Evolutionary conservation across 2,113 vertebrate genomes (phyloP), one percentile per base, ranked within the genome.

Genomic region (Archilochus colubris): DNA sequence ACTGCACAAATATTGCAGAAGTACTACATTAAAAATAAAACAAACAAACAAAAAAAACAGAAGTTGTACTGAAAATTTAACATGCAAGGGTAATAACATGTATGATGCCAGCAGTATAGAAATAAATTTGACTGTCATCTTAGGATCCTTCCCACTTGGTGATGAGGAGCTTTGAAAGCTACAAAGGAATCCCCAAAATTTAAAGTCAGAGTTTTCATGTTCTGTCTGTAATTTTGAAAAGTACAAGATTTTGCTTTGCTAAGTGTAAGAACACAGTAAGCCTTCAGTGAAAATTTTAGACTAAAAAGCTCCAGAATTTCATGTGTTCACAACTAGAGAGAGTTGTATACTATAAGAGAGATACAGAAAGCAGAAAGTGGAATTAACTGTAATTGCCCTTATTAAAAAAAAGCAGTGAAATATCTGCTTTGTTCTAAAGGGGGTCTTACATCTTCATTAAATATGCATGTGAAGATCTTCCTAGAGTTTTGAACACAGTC

Each of bases 391-490:
- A 95, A 89, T 78, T 95, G 31, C 14, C 61, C 17, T 40, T 67
- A 70, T 85, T 91, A 59, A n/a, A 87, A 66, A 96, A 88, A 86
- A 36, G 5, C 31, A 95, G 79, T 89, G 18, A 75, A 95, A 67
- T 61, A 69, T 66, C 70, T 88, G 7, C 6, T 77, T 89, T 91
- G 51, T 82, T 93, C 51, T 83, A 88, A 84, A 79, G 46, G 40
- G 0, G 0, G 24, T 40, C 67, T 90, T 75, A 90, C 90, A 86
- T 94, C 40, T 91, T 94, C 82, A 84, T 97, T 96, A 93, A 96
- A 55, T 90, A 95, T 83, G 66, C 20, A 69, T 85, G 78, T 88
- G 50, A 86, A 94, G 36, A 84, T 62, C 44, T 44, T 78, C 91
- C 51, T 40, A 38, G 23, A n/a, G 76, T 89, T 95, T 66, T 53